Conservation (phyloP, 2,797 vertebrate species). For the Tolypeutes matacus region DNA sequence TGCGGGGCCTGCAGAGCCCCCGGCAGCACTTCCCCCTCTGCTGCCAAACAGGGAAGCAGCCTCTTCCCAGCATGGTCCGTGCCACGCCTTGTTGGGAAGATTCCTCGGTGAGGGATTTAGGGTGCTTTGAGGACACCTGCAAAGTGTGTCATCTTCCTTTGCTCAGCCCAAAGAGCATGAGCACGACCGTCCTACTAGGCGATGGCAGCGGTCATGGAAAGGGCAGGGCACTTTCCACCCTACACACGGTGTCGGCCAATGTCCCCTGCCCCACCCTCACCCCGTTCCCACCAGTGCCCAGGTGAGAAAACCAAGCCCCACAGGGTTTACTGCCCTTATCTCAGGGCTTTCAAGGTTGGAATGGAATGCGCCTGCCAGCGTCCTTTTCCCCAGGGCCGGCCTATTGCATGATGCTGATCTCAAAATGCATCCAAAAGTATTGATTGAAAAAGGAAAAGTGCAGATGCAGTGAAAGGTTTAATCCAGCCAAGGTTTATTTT, state of each 20-base stretch:
- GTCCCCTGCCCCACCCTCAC: background rate
- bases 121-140: background rate
- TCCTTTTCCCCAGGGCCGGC: background rate
- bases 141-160: background rate
- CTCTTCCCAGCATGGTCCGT: background rate
- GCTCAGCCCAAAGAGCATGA: background rate
- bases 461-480: background rate
- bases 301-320: background rate
- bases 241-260: background rate
- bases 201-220: too few relatives aligned
- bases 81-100: background rate
- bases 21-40: background rate
- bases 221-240: background rate
- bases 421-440: background rate
- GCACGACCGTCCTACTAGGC: background rate
- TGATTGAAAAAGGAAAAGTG: background rate
- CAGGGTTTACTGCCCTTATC: background rate
- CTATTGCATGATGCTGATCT: background rate
- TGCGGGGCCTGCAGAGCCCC: fast-evolving
- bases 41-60: background rate
- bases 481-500: background rate
- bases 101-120: background rate
- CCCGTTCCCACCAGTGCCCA: background rate
- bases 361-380: background rate
- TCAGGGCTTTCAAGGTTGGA: background rate